Conservation (phyloP, 64 coral and sea anemone genomes). For the Stylophora pistillata region DNA sequence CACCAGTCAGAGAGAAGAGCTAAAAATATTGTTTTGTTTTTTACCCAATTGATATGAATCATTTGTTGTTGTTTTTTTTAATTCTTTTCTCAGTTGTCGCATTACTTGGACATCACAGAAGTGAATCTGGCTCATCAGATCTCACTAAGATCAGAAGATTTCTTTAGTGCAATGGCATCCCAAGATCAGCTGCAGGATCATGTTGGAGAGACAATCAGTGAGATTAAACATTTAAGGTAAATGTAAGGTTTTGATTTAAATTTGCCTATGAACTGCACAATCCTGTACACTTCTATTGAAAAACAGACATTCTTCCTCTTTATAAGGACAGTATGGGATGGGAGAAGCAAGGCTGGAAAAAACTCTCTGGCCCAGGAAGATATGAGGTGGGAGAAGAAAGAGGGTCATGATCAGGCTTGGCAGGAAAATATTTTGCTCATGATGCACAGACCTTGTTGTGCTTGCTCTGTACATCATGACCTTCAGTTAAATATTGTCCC, state of each 20-base stretch:
- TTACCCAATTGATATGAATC: neutral
- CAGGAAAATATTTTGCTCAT: no score
- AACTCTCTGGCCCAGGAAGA: no score
- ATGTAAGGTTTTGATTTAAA: no score
- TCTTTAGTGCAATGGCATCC: conserved; percentile 96
- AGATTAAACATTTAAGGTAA: conserved; percentile 94
- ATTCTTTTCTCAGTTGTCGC: conserved; percentile 67
- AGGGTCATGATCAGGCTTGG: no score
- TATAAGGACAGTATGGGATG: no score
- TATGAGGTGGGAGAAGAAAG: no score
- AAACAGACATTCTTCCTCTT: no score
- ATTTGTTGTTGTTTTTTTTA: neutral
- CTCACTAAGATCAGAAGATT: conserved; percentile 96
- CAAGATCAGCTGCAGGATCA: conserved; percentile 98
- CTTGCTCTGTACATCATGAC: no score
- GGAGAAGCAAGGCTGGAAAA: no score
- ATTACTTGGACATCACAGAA: conserved; percentile 97
- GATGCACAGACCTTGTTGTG: no score
- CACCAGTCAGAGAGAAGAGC: neutral
- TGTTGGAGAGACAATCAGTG: conserved; percentile 87
- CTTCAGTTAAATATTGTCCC: neutral
- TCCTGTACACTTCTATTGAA: no score
- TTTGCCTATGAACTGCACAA: no score
- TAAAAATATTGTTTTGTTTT: neutral
- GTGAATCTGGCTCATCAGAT: conserved; percentile 98